phyloP scores from a whole-genome alignment of 2,113 vertebrate genomes.

The Sisor rabdophorus region DNA sequence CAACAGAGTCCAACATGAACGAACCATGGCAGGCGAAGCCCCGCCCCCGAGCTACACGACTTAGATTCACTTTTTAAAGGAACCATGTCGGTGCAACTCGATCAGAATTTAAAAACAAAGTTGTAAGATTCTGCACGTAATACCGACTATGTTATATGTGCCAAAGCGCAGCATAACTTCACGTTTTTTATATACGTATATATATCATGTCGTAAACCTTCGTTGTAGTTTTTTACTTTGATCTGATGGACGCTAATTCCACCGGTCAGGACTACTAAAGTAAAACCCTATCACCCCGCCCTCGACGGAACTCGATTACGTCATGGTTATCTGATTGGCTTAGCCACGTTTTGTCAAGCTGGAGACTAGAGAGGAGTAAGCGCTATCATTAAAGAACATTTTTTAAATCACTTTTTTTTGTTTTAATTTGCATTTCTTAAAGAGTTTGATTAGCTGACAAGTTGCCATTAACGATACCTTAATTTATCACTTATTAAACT shows the following conservation, averaged over 20 bases:
- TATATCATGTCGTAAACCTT: neutral
- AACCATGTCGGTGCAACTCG: slow-evolving; percentile 17
- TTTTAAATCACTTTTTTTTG: neutral
- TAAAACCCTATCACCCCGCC: neutral
- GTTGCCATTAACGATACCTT: neutral
- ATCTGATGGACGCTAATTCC: no score
- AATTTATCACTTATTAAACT: neutral
- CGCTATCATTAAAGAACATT: no score
- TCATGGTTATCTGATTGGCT: slow-evolving; percentile 5
- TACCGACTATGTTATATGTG: no score
- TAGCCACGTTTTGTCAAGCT: slow-evolving; percentile 20
- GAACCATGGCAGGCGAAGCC: slow-evolving; percentile 54
- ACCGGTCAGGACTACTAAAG: neutral
- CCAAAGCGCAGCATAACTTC: no score
- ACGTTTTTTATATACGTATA: no score
- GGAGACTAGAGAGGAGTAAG: neutral
- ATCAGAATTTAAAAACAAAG: neutral
- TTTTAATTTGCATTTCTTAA: neutral
- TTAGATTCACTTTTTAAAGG: slow-evolving; percentile 64
- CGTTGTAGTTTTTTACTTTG: neutral
- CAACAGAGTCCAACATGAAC: slow-evolving; percentile 61
- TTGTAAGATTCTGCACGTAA: neutral
- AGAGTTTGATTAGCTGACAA: no score
- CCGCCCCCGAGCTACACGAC: slow-evolving; percentile 69
- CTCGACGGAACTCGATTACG: neutral